phyloP scores from a whole-genome alignment of 2,113 vertebrate species.

The Columbina picui region DNA sequence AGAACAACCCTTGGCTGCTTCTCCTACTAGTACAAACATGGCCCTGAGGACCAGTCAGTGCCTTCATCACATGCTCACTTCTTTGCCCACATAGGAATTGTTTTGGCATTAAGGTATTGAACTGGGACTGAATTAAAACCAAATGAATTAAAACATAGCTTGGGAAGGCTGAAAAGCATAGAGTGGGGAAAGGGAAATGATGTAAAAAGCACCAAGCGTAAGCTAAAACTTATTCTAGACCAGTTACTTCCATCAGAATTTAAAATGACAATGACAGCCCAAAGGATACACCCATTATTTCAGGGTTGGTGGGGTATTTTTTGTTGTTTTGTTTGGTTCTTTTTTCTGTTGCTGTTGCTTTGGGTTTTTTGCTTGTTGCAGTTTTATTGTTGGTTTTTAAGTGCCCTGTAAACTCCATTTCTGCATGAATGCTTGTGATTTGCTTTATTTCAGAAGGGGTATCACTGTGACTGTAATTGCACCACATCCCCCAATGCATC shows the following conservation, averaged over 20 bases:
- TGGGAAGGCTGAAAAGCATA: not conserved
- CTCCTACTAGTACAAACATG: not conserved
- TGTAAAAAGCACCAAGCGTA: not conserved
- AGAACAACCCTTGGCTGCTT: not conserved
- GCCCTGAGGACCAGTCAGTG: not conserved
- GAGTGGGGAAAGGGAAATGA: not conserved
- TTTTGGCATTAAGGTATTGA: not conserved
- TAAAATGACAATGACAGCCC: not conserved
- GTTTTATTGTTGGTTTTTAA: not conserved
- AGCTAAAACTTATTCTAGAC: not conserved
- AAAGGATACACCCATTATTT: not conserved
- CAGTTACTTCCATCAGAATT: not conserved
- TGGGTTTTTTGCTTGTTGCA: not conserved
- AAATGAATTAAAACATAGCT: not conserved
- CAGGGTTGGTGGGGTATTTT: too few species aligned
- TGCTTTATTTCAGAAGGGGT: not conserved
- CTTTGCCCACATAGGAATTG: not conserved
- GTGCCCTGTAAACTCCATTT: not conserved
- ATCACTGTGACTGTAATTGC: not conserved
- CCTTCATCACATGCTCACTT: not conserved
- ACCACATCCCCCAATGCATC: not conserved
- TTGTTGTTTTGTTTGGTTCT: too few species aligned
- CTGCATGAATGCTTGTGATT: not conserved
- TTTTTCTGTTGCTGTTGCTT: not conserved
- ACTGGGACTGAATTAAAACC: not conserved